Evolutionary conservation across 1,140 invertebrate genomes (phyloP).

Genomic region (Harpegnathos saltator): DNA sequence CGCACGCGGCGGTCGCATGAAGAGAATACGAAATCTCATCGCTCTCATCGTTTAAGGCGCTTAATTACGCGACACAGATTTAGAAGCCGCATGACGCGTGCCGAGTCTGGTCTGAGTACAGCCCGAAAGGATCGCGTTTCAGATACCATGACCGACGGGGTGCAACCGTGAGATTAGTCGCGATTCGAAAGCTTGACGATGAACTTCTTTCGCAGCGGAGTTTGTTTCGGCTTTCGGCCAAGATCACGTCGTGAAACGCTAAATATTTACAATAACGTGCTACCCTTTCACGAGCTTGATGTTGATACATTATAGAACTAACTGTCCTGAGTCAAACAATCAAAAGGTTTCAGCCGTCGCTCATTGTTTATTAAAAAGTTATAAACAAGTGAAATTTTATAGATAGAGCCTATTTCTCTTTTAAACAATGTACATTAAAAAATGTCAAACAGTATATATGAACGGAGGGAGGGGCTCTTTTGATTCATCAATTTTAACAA

Average conservation of each 20-base stretch:
- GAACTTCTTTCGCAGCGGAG: background rate
- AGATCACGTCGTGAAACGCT: constrained; percentile 4
- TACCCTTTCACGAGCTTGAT: too few species aligned
- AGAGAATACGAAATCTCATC: constrained; percentile 18
- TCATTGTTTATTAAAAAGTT: too few species aligned
- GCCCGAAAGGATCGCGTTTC: constrained; percentile 23
- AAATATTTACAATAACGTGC: too few species aligned
- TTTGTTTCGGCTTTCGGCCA: background rate
- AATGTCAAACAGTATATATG: too few species aligned
- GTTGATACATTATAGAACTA: too few species aligned
- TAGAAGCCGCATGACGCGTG: constrained; percentile 41
- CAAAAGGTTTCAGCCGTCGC: too few species aligned
- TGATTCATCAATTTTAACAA: too few species aligned
- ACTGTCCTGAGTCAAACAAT: too few species aligned
- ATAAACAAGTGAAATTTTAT: too few species aligned
- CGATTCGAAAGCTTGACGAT: constrained; percentile 14
- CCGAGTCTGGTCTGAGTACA: constrained; percentile 26
- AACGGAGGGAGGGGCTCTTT: too few species aligned
- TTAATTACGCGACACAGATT: constrained; percentile 54
- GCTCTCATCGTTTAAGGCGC: constrained; percentile 1
- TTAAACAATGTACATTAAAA: too few species aligned
- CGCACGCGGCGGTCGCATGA: constrained; percentile 3
- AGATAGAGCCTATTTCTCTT: too few species aligned
- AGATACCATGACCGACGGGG: constrained; percentile 47
- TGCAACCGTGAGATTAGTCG: constrained; percentile 23